Percentiles rank a stretch among this genome's conserved stretches.
Evolutionary conservation across 1,140 invertebrate genomes (phyloP).

Genomic region (Sarcophaga peregrina): DNA sequence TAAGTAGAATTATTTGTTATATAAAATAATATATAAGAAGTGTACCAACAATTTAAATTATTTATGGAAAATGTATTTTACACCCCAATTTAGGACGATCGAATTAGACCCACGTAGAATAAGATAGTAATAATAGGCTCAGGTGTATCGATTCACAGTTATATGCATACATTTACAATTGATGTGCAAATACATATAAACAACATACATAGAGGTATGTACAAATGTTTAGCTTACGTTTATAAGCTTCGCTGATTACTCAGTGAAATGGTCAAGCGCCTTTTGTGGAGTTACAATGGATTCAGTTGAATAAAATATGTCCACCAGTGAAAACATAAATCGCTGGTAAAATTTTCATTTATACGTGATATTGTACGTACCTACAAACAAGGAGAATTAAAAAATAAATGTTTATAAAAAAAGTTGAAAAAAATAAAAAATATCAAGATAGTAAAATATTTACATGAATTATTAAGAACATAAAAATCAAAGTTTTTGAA

Average conservation of each 20-base stretch:
- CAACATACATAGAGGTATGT: background rate
- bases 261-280: conserved; percentile 45
- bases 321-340: conserved; percentile 26
- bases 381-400: background rate
- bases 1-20: too few species aligned
- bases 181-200: background rate
- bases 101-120: too few species aligned
- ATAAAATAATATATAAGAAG: too few species aligned
- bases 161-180: background rate
- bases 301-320: conserved; percentile 41
- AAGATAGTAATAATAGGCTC: too few species aligned
- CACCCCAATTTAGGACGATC: too few species aligned
- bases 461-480: too few species aligned
- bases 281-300: conserved; percentile 15
- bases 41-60: too few species aligned
- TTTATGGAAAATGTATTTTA: too few species aligned
- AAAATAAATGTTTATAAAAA: background rate
- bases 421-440: conserved; percentile 6
- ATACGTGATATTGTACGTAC: background rate
- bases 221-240: background rate
- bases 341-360: background rate
- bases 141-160: background rate
- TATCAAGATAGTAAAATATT: too few species aligned
- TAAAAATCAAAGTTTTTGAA: background rate
- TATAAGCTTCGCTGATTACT: conserved; percentile 31